Evolutionary conservation across 2,888 invertebrate genomes (phyloP), one percentile per base, ranked within the genome.

Genomic region (Tinea semifulvella): DNA sequence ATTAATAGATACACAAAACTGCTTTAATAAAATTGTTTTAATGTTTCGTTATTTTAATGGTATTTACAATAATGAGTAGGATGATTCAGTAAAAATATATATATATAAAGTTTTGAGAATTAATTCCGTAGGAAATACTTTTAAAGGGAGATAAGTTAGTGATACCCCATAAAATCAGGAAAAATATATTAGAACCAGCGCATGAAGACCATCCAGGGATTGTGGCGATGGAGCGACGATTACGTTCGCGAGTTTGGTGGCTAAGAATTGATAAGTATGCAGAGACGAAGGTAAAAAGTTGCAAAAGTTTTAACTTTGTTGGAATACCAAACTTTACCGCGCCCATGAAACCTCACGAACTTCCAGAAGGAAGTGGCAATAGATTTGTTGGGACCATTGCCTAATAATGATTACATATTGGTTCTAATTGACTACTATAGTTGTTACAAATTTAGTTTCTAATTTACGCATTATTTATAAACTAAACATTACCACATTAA

Each of bases 131-230:
- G n/a, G n/a, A n/a, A n/a, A 10, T 13, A 14, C 28, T 13, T 43
- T 6, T 13, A 27, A 20, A 11, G 25, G 11, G 13, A 11, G 11
- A 20, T 13, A 20, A 42, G 13, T 20, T 25, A 25, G 25, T 25
- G 2, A 16, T n/a, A 10, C 35, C 8, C 11, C 11, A 11, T 31
- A 6, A 31, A 10, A 7, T 10, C 35, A 6, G 25, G 6, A 25
- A 25, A 10, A 31, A 39, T 11, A 52, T 53, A 2, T 45, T 60
- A 38, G 45, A 44, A 1, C 50, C 55, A 10, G 57, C 54, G 1
- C 60, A 61, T 31, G 56, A 61, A 44, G 61, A 61, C 1, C 59
- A 59, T 42, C 53, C 56, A 1, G 55, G 56, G 7, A 25, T 25
- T 10, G 25, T 25, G 1, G 43, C 36, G 18, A 50, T 48, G 50